Percentiles rank a stretch among this genome's conserved stretches.
Evolutionary conservation across 1,140 invertebrate species (phyloP).

Genomic region (Drosophila ercepeae): DNA sequence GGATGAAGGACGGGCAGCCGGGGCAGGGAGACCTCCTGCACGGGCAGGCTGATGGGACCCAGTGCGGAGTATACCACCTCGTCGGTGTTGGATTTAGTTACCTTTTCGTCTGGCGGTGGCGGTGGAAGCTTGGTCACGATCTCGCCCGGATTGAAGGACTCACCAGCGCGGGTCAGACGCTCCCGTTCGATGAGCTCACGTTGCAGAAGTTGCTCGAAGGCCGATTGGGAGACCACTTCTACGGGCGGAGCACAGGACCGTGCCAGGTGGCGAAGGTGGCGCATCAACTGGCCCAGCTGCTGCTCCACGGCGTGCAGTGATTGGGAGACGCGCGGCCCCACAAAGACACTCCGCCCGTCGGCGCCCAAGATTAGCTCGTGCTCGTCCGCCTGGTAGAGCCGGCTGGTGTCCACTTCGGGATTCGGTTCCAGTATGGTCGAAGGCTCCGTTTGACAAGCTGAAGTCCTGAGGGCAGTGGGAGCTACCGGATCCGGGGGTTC

Average conservation of each 20-base stretch:
- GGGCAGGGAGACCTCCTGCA: constrained; percentile 21
- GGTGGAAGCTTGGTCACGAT: constrained; percentile 4
- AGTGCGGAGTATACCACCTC: constrained; percentile 18
- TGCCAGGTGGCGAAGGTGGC: constrained; percentile 22
- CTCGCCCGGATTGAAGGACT: constrained; percentile 7
- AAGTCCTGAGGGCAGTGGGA: background rate
- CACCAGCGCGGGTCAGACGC: constrained; percentile 21
- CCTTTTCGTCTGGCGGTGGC: background rate
- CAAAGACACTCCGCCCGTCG: constrained; percentile 35
- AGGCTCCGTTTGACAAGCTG: constrained; percentile 29
- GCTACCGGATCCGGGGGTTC: too few species aligned
- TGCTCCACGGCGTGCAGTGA: constrained; percentile 36
- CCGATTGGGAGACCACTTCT: constrained; percentile 33
- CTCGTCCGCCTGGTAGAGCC: constrained; percentile 12
- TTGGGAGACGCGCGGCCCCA: constrained; percentile 45
- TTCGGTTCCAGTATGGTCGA: constrained; percentile 14
- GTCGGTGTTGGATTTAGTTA: background rate
- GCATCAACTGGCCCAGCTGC: constrained; percentile 37
- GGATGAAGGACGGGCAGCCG: constrained; percentile 41
- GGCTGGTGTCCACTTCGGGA: constrained; percentile 27
- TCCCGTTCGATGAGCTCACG: constrained; percentile 43
- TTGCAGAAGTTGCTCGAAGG: constrained; percentile 35
- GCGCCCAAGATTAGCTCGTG: constrained; percentile 27
- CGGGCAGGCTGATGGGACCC: constrained; percentile 44
- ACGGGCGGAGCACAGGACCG: constrained; percentile 53